Evolutionary conservation across 2,797 vertebrate genomes (phyloP), one percentile per base, ranked within the genome.

Genomic region (Cuniculus paca): DNA sequence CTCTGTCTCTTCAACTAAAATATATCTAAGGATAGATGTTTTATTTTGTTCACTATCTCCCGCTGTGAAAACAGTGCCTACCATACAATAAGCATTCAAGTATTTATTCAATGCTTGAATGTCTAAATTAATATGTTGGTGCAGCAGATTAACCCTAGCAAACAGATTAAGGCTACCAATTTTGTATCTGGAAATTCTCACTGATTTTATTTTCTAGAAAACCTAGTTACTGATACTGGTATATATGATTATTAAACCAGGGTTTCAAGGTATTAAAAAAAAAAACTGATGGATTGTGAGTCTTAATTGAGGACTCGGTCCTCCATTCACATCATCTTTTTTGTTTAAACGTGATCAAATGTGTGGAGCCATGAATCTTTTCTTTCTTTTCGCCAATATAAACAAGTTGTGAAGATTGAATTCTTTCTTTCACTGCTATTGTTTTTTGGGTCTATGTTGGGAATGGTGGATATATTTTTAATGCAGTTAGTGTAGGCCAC

Each of bases 131-230:
- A 39, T 86, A 42, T 22, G 8, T 86, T 63, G 52, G 31, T 88
- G 2, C 48, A 88, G 45, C 8, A 56, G 54, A 63, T 81, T 80
- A 89, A 28, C 24, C 88, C 92, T 96, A 70, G 88, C 36, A 92
- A 93, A 58, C 52, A 58, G 20, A 20, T 74, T 88, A 45, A 90
- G 34, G 56, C 81, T 68, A 52, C 36, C n/a, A 82, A 85, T 56
- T 91, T 85, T 93, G 54, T 92, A 48, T 63, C 85, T 90, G 26
- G 60, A 82, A 88, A 96, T 91, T 93, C 42, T 89, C 17, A 14
- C 74, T 68, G 75, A 42, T 80, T 79, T 26, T 48, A 84, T 92
- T 94, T 93, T 95, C 34, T 94, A 12, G 70, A 72, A 94, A 78
- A 85, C 80, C 48, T 61, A 19, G 58, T 87, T 94, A 81, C 68